Evolutionary conservation across 2,888 invertebrate species (phyloP).

Genomic region (Dasypogon diadema): DNA sequence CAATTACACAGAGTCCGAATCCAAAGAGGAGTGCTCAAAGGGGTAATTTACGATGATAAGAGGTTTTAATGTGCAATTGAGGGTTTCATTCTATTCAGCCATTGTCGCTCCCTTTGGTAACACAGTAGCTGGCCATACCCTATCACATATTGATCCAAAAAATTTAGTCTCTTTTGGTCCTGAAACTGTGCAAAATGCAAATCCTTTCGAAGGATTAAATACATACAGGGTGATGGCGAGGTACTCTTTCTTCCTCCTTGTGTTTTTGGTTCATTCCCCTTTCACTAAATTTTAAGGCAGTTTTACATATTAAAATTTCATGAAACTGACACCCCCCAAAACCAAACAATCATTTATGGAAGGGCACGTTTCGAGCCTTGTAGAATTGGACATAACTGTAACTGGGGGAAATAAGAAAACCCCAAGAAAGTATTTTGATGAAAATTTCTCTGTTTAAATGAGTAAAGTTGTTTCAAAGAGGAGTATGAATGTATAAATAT

Average conservation of each 20-base stretch:
- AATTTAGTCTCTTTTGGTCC: slow-evolving; percentile 7
- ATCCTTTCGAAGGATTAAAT: slow-evolving; percentile 40
- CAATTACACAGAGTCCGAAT: slow-evolving; percentile 42
- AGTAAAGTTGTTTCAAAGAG: too few relatives aligned
- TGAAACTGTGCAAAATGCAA: slow-evolving; percentile 19
- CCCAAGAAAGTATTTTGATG: background rate
- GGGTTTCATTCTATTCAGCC: slow-evolving; percentile 19
- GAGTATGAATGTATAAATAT: too few relatives aligned
- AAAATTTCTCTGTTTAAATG: background rate
- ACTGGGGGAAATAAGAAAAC: background rate
- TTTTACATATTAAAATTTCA: slow-evolving; percentile 40
- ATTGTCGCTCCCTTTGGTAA: slow-evolving; percentile 8
- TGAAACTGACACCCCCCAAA: slow-evolving; percentile 41
- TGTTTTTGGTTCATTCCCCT: slow-evolving; percentile 7
- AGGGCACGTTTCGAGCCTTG: slow-evolving; percentile 29
- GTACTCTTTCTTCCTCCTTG: slow-evolving; percentile 16
- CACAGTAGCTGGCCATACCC: slow-evolving; percentile 15
- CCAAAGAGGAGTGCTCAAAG: slow-evolving; percentile 45
- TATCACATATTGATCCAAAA: slow-evolving; percentile 44
- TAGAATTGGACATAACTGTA: background rate
- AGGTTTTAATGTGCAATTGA: slow-evolving; percentile 41
- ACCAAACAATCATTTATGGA: slow-evolving; percentile 49
- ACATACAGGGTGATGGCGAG: background rate
- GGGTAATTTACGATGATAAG: slow-evolving; percentile 48
- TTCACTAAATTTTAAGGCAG: slow-evolving; percentile 13